These are phyloP conservation scores for Lipophrys pholis DNA, from an alignment of 2,113 vertebrate species.

Conservation along the genomic window DNA sequence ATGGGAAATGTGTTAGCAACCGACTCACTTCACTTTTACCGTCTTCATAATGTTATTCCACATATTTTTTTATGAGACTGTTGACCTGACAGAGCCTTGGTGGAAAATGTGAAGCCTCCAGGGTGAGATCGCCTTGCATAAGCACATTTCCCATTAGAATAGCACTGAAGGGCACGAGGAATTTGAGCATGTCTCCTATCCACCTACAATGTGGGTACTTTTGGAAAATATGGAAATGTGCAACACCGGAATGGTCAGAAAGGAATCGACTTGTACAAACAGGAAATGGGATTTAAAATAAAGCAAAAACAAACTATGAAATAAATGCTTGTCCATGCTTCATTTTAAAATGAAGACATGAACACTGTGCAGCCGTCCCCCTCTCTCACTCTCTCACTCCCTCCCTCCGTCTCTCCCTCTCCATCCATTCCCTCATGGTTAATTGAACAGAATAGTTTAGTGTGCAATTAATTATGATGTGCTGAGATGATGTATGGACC, in stretches of 20 bases:
- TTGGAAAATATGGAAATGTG: conserved; percentile 52
- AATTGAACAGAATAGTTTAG: conserved; percentile 86
- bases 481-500: conserved; percentile 83
- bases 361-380: conserved; percentile 18
- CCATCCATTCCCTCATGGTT: conserved; percentile 77
- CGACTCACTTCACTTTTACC: conserved; percentile 69
- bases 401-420: conserved; percentile 17
- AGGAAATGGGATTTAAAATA: not conserved
- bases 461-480: conserved; percentile 86
- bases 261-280: conserved; percentile 23
- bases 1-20: conserved; percentile 69
- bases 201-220: conserved; percentile 51
- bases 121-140: conserved; percentile 78
- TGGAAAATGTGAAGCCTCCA: conserved; percentile 73
- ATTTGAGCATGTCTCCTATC: conserved; percentile 62
- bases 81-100: conserved; percentile 73
- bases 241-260: conserved; percentile 15
- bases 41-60: conserved; percentile 77
- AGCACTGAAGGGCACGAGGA: conserved; percentile 74
- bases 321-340: conserved; percentile 43
- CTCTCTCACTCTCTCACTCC: conserved; percentile 12
- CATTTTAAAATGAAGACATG: conserved; percentile 45
- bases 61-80: conserved; percentile 71
- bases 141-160: conserved; percentile 81
- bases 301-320: conserved; percentile 9